Evolutionary conservation across 1,140 invertebrate genomes (phyloP).

Genomic region (Acromyrmex charruanus): DNA sequence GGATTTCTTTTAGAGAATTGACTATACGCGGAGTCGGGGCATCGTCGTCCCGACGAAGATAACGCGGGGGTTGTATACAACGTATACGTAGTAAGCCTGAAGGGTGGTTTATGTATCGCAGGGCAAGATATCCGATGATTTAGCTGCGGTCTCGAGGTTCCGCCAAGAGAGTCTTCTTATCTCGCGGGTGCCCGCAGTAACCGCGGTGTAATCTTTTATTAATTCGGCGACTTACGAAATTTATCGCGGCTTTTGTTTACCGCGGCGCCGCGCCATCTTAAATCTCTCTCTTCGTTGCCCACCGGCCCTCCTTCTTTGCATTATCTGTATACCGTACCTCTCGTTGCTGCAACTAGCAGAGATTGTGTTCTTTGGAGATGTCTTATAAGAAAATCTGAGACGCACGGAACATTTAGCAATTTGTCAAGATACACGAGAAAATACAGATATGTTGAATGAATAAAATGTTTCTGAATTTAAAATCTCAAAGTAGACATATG

Average conservation of each 20-base stretch:
- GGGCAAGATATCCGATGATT: slow-evolving; percentile 87
- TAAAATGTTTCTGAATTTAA: not conserved
- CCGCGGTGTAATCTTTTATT: slow-evolving; percentile 87
- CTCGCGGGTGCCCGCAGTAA: slow-evolving; percentile 81
- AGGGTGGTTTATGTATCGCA: slow-evolving; percentile 87
- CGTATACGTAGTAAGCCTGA: slow-evolving; percentile 83
- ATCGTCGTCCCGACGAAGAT: slow-evolving; percentile 70
- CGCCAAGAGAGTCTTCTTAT: slow-evolving; percentile 82
- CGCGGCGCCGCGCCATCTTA: slow-evolving; percentile 77
- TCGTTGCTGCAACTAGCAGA: slow-evolving; percentile 23
- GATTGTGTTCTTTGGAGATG: not conserved
- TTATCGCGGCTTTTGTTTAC: slow-evolving; percentile 87
- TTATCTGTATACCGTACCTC: slow-evolving; percentile 76
- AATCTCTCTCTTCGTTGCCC: slow-evolving; percentile 80
- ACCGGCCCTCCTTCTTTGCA: slow-evolving; percentile 73
- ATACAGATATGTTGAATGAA: not conserved
- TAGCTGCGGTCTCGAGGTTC: slow-evolving; percentile 83
- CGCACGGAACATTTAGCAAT: not conserved
- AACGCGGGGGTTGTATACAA: slow-evolving; percentile 67
- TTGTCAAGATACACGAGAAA: not conserved
- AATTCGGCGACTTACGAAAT: slow-evolving; percentile 87
- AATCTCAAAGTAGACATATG: not conserved
- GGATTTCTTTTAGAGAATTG: slow-evolving; percentile 62
- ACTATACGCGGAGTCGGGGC: slow-evolving; percentile 10
- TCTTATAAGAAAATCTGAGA: not conserved